Conservation (phyloP, 2,888 invertebrate genomes). For the Neoaliturus tenellus region DNA sequence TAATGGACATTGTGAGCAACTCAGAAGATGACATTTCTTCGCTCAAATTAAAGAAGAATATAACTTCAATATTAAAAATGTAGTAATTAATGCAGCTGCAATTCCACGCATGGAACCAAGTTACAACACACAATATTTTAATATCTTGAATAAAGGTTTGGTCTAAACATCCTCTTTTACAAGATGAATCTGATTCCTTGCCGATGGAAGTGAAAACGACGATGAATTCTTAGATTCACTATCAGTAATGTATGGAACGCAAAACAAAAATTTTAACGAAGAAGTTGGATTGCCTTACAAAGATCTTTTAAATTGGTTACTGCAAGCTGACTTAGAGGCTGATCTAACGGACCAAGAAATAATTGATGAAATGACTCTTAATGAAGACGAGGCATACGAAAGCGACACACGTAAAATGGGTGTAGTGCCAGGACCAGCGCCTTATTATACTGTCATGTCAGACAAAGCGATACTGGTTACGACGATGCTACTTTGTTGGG, state of each 20-base stretch:
- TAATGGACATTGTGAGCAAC: conserved; percentile 6
- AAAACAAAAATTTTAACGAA: no score
- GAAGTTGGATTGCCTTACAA: neutral
- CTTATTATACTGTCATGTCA: neutral
- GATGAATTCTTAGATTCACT: no score
- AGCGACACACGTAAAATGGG: neutral
- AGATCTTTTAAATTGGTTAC: neutral
- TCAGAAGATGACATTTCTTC: neutral
- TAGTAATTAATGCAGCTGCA: neutral
- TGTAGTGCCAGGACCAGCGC: neutral
- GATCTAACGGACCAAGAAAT: conserved; percentile 9
- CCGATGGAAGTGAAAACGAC: no score
- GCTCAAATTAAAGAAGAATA: neutral
- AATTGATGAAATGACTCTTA: neutral
- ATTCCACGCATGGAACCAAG: neutral
- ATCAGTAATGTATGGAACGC: no score
- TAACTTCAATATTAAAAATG: neutral
- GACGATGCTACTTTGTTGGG: conserved; percentile 5
- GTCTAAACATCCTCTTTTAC: conserved; percentile 1
- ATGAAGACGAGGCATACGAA: neutral
- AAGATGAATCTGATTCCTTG: no score
- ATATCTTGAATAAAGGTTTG: neutral
- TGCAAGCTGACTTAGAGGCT: neutral
- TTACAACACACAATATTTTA: neutral
- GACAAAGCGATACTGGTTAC: neutral